Conservation (phyloP, 2,888 invertebrate species). For the Sphecodes monilicornis region DNA sequence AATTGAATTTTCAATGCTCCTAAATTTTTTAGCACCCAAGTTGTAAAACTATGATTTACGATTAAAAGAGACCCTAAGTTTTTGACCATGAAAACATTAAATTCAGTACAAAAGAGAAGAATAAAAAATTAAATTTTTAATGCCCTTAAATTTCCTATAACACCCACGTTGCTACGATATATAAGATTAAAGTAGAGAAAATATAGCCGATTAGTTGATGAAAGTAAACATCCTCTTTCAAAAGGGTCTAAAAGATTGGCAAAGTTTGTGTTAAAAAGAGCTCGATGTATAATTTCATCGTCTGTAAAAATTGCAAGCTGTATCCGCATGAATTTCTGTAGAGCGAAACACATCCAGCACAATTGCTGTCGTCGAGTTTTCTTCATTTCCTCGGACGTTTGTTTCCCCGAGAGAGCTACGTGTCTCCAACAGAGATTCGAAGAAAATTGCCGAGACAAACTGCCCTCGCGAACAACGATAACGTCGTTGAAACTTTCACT, state of each 20-base stretch:
- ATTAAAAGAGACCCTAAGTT: too few relatives aligned
- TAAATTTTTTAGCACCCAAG: too few relatives aligned
- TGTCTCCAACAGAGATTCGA: not conserved
- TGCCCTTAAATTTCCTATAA: too few relatives aligned
- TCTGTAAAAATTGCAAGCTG: not conserved
- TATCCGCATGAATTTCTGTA: not conserved
- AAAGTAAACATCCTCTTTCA: not conserved
- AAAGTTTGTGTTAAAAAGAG: not conserved
- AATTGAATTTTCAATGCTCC: too few relatives aligned
- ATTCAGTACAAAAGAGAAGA: too few relatives aligned
- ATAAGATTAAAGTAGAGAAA: too few relatives aligned
- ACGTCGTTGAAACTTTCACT: conserved; percentile 31
- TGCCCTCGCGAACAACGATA: not conserved
- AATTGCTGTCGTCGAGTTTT: not conserved
- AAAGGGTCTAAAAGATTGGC: not conserved
- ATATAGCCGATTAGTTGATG: too few relatives aligned
- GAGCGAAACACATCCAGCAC: not conserved
- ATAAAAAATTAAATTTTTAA: too few relatives aligned
- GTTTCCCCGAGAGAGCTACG: not conserved
- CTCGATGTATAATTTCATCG: not conserved
- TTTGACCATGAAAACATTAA: too few relatives aligned
- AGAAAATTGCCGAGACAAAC: not conserved
- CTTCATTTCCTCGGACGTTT: not conserved
- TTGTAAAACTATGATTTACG: too few relatives aligned
- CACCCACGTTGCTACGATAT: too few relatives aligned